Evolutionary conservation across 2,113 vertebrate genomes (phyloP).

Genomic region (Cromileptes altivelis): DNA sequence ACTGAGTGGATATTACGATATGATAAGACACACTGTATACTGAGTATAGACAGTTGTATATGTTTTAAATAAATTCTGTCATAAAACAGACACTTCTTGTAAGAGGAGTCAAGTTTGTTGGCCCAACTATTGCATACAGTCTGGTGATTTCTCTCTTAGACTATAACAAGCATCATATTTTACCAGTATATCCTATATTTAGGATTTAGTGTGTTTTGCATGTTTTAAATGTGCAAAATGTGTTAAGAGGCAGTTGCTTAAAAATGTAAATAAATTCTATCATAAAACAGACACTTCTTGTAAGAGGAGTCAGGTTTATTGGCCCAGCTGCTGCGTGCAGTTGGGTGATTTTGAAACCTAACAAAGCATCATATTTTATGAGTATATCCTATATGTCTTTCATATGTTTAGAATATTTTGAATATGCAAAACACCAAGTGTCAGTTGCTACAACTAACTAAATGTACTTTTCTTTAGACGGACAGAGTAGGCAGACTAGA

Average conservation of each 20-base stretch:
- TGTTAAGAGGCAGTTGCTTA: no score
- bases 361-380: neutral
- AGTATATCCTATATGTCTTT: neutral
- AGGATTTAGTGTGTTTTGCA: neutral
- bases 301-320: neutral
- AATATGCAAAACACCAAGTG: no score
- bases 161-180: neutral
- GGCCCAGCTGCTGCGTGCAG: neutral
- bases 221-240: neutral
- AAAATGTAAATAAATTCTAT: no score
- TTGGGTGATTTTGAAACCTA: neutral
- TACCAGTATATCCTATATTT: neutral
- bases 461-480: no score
- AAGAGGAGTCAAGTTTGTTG: neutral
- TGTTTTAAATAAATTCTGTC: no score
- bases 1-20: no score
- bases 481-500: no score
- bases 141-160: neutral
- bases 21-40: no score
- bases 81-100: neutral
- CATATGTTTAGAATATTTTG: neutral
- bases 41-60: no score
- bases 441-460: no score
- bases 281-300: neutral
- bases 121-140: no score